Base-by-base conservation (phyloP, 2,113 vertebrate genomes). In the Hyperoodon ampullatus region DNA sequence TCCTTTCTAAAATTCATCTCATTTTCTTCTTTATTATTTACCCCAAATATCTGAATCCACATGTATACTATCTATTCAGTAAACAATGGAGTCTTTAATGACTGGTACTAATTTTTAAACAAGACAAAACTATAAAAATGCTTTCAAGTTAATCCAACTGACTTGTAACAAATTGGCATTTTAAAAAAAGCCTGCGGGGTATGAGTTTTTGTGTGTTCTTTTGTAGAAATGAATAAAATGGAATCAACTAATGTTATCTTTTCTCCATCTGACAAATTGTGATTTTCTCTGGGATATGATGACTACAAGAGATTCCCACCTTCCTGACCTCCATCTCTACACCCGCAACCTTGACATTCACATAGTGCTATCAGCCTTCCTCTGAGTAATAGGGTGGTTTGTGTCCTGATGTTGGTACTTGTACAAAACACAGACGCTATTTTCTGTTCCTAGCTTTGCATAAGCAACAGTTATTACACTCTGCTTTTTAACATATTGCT, bases 11-110 rank as follows among this genome's bases (percentile, higher is more conserved):
- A 89, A 89, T 77, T 82, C 24, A 39, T 74, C 72, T 95, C 19
- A n/a, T 92, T 89, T 94, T 85, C 58, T 93, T 82, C 47, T 88
- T 75, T 90, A 39, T 88, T 75, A 70, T 50, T 87, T 93, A 92
- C 16, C 3, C n/a, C 23, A 71, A 47, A 77, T 81, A 89, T 68
- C 55, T 66, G 61, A 85, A 71, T 71, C 78, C 6, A 35, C 13
- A 63, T 16, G 16, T 23, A 78, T 68, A 21, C 33, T 30, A 42
- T 50, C 18, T 70, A 24, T 58, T 80, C 18, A 90, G 95, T 33
- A 90, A 95, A 33, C 6, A 5, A 94, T 33, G 28, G 21, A 33
- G 15, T 8, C 30, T 80, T 88, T 19, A 84, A 70, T 80, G 74
- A n/a, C 15, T 83, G 47, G 30, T 71, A n/a, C 44, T n/a, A 58